These are phyloP conservation scores for Calycopis cecrops DNA, from an alignment of 1,140 invertebrate genomes.

Conservation along the genomic window DNA sequence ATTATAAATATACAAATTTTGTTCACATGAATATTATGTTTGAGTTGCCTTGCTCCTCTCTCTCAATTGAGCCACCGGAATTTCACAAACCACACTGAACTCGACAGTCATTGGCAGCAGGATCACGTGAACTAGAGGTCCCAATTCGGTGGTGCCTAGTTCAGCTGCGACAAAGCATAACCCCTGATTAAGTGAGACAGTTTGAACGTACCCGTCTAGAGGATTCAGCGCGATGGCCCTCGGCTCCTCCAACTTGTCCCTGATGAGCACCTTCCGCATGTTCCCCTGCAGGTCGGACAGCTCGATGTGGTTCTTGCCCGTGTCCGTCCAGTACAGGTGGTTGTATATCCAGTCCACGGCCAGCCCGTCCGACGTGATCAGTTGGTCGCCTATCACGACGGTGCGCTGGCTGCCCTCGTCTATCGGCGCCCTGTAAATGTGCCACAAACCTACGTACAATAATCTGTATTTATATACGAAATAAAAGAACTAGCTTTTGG, in stretches of 20 bases:
- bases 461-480: too few species aligned
- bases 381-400: conserved; percentile 87
- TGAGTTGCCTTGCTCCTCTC: too few species aligned
- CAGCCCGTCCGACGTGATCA: conserved; percentile 93
- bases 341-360: conserved; percentile 98
- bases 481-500: too few species aligned
- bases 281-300: conserved; percentile 92
- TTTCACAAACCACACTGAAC: too few species aligned
- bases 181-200: neutral
- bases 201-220: conserved; percentile 84
- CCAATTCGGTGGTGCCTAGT: too few species aligned
- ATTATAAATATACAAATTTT: too few species aligned
- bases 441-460: too few species aligned
- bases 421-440: conserved; percentile 88
- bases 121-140: too few species aligned
- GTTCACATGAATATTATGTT: too few species aligned
- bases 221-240: conserved; percentile 97
- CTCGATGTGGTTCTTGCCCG: conserved; percentile 92
- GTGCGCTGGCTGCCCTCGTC: conserved; percentile 90
- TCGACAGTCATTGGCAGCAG: too few species aligned
- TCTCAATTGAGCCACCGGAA: too few species aligned
- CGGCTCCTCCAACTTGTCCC: conserved; percentile 91
- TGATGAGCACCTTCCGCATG: conserved; percentile 91
- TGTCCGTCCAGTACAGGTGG: conserved; percentile 97
- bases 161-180: too few species aligned